Evolutionary conservation across 2,888 invertebrate species (phyloP).

Genomic region (Stegophylla sp.): DNA sequence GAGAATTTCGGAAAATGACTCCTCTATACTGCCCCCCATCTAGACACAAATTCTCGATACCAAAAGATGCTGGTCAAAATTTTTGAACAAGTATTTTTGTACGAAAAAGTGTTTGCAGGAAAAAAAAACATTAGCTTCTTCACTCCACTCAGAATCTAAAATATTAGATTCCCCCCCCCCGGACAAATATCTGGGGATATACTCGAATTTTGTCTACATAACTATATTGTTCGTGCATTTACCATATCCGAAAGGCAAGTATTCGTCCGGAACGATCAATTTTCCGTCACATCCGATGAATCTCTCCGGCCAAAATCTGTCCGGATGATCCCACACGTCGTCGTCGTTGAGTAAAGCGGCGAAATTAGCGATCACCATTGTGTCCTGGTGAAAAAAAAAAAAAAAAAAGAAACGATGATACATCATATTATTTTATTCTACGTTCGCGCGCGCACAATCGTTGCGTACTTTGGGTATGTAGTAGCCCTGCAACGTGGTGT

Average conservation of each 20-base stretch:
- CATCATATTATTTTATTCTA: neutral
- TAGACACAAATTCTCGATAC: too few species aligned
- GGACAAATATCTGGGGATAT: too few species aligned
- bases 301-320: constrained; percentile 77
- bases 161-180: too few species aligned
- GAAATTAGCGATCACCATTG: constrained; percentile 80
- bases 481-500: constrained; percentile 77
- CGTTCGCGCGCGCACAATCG: neutral
- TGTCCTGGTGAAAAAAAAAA: constrained; percentile 68
- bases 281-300: constrained; percentile 72
- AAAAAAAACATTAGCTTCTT: too few species aligned
- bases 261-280: constrained; percentile 72
- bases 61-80: too few species aligned
- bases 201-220: too few species aligned
- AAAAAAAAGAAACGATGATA: constrained; percentile 46
- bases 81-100: too few species aligned
- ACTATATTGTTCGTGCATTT: constrained; percentile 41
- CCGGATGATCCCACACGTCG: constrained; percentile 74
- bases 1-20: too few species aligned
- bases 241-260: constrained; percentile 80
- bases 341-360: constrained; percentile 76
- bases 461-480: constrained; percentile 77
- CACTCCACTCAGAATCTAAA: too few species aligned
- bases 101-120: too few species aligned
- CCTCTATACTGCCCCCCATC: too few species aligned